Conservation (phyloP, 2,888 invertebrate species). For the Drosophila flavopinicola region DNA sequence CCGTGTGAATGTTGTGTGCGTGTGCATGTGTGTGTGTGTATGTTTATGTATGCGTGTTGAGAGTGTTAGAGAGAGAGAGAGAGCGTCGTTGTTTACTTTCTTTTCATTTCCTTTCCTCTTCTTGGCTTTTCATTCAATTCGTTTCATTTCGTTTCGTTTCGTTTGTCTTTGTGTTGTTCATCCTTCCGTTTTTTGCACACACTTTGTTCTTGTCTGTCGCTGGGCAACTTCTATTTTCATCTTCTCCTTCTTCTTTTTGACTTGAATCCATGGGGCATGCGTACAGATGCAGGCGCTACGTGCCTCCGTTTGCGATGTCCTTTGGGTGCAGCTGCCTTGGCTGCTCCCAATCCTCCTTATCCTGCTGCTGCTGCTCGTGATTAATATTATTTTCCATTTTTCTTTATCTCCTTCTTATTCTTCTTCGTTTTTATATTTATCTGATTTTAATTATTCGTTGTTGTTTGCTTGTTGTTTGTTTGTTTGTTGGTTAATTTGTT, state of each 20-base stretch:
- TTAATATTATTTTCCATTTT: constrained; percentile 25
- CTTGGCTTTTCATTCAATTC: constrained; percentile 3
- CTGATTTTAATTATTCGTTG: constrained; percentile 33
- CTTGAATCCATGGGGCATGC: constrained; percentile 65
- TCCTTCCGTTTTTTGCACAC: constrained; percentile 42
- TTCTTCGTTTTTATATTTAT: constrained; percentile 4
- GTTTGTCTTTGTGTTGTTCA: constrained; percentile 13
- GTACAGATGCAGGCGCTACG: constrained; percentile 56
- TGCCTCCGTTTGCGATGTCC: constrained; percentile 52
- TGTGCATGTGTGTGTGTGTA: constrained; percentile 8
- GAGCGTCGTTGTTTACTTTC: constrained; percentile 15
- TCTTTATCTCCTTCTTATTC: constrained; percentile 3
- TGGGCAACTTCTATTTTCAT: constrained; percentile 63
- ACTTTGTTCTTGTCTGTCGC: constrained; percentile 75
- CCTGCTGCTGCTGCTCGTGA: constrained; percentile 43
- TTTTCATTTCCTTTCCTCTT: constrained; percentile 1
- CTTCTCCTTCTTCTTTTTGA: constrained; percentile 30
- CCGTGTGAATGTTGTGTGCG: constrained; percentile 32
- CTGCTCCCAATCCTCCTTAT: constrained; percentile 38
- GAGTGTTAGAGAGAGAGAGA: constrained; percentile 26
- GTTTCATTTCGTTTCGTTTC: constrained; percentile 6
- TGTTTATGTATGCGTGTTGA: constrained; percentile 6
- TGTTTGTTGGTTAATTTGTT: constrained; percentile 41
- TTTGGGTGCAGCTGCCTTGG: constrained; percentile 19
- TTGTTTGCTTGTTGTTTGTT: constrained; percentile 37